These are phyloP conservation scores for Hippoglossus hippoglossus DNA, from an alignment of 2,797 vertebrate species.

Conservation along the genomic window DNA sequence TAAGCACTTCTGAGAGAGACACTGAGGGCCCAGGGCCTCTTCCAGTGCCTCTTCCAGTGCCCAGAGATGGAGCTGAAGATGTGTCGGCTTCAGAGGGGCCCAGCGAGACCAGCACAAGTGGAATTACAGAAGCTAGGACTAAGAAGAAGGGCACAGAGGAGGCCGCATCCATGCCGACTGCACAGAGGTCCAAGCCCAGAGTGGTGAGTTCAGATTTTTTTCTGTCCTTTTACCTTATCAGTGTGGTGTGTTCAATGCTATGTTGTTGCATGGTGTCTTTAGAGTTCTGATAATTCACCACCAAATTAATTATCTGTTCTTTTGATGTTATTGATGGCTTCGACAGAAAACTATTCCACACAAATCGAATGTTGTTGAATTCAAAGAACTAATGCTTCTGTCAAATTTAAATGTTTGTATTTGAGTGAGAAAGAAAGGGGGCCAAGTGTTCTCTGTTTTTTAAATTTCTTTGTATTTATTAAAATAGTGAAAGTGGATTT, in stretches of 20 bases:
- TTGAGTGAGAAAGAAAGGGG: too few relatives aligned
- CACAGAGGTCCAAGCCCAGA: slow-evolving; percentile 89
- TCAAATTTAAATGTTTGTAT: too few relatives aligned
- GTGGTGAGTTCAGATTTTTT: slow-evolving; percentile 89
- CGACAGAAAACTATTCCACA: too few relatives aligned
- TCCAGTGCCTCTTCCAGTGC: slow-evolving; percentile 39
- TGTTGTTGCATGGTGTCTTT: slow-evolving; percentile 8
- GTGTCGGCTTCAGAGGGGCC: slow-evolving; percentile 73
- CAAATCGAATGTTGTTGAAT: too few relatives aligned
- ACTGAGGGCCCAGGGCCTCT: slow-evolving; percentile 71
- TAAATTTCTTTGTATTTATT: too few relatives aligned
- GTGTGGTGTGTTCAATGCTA: not conserved
- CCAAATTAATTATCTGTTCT: not conserved
- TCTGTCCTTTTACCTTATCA: not conserved
- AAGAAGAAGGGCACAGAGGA: slow-evolving; percentile 82
- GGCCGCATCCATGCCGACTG: slow-evolving; percentile 51
- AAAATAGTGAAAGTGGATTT: not conserved
- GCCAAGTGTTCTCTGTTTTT: too few relatives aligned
- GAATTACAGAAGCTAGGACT: slow-evolving; percentile 77
- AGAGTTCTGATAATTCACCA: slow-evolving; percentile 7
- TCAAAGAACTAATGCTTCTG: too few relatives aligned
- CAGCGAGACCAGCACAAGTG: slow-evolving; percentile 74
- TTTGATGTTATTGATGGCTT: too few relatives aligned
- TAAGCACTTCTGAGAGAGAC: slow-evolving; percentile 74
- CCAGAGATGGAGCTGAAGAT: slow-evolving; percentile 60